Base-by-base conservation (phyloP, 2,888 invertebrate species). In the Calephelis perditalis region DNA sequence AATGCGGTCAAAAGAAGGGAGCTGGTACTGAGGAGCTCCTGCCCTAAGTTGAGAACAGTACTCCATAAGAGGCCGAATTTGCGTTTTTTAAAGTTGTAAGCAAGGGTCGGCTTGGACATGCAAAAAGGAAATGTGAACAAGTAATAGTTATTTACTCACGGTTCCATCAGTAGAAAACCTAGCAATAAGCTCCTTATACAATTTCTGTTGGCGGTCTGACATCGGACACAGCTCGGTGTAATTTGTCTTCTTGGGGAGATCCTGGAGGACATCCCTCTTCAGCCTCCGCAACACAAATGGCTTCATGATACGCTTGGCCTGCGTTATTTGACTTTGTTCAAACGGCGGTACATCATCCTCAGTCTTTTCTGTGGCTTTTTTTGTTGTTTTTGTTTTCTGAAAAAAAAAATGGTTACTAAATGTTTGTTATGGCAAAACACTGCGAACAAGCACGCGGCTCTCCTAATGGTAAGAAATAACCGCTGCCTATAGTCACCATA, bases 251-350 rank as follows among this genome's bases (percentile, higher is more conserved):
- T 92, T 84, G 0, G 99, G 99, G 71, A 99, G 84, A 81, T 97
- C 96, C 62, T 94, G 93, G 0, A 97, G 90, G 0, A 98, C 98
- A 71, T 98, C 97, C 35, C 92, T 86, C 82, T 99, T 99, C 56
- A 98, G 86, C 62, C 99, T 91, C 15, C 99, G 91, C 55, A 99
- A 90, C 4, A 99, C 94, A 80, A 99, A 99, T 0, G 99, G 99
- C 79, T 96, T 96, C 96, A 99, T 98, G 69, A 99, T 98, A 58
- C 95, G 92, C 78, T 99, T 98, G 0, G 99, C 99, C 74, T 98
- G 96, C 11, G 94, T 94, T 54, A 99, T 96, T 81, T 98, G 96
- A 62, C 96, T 95, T 75, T 94, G 93, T 78, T 98, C 98, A 82
- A 98, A 99, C n/a, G 94, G 86, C 0, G 95, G 95, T 26, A 92